These are phyloP conservation scores for Galagoides demidoff DNA, from an alignment of 2,797 vertebrate genomes.

Conservation along the genomic window DNA sequence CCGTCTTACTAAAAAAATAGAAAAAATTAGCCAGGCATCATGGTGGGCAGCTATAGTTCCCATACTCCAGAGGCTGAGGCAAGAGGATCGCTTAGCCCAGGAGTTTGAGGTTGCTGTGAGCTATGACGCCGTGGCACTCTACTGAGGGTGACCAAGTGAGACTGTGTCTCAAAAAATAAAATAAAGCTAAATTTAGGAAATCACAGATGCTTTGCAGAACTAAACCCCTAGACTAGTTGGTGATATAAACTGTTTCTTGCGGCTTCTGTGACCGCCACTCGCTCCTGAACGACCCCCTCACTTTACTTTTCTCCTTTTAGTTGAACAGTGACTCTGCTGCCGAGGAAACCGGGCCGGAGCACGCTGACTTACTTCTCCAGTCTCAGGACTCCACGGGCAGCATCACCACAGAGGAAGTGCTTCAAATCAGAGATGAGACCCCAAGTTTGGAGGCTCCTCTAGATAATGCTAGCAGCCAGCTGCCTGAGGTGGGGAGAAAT, in stretches of 20 bases:
- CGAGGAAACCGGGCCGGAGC: conserved; percentile 93
- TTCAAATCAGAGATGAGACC: conserved; percentile 92
- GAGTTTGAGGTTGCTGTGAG: no score
- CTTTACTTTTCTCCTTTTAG: conserved; percentile 84
- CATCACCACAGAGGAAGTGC: conserved; percentile 91
- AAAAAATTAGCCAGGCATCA: no score
- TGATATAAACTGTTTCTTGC: background rate
- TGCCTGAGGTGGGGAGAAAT: conserved; percentile 99
- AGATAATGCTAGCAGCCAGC: conserved; percentile 98
- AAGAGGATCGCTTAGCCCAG: no score
- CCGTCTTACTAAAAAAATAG: no score
- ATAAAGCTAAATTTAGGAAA: background rate
- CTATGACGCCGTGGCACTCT: no score
- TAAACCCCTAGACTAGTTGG: background rate
- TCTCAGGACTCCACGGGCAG: conserved; percentile 95
- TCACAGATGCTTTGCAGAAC: background rate
- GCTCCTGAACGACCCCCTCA: background rate
- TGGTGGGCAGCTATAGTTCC: no score
- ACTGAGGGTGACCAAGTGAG: no score
- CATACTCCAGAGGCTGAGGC: no score
- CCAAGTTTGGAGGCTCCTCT: conserved; percentile 94
- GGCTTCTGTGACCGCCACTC: background rate
- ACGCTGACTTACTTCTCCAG: conserved; percentile 93
- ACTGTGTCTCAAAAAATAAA: no score
- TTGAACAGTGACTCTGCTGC: conserved; percentile 93